Evolutionary conservation across 1,140 invertebrate species (phyloP).

Genomic region (Hermetia illucens): DNA sequence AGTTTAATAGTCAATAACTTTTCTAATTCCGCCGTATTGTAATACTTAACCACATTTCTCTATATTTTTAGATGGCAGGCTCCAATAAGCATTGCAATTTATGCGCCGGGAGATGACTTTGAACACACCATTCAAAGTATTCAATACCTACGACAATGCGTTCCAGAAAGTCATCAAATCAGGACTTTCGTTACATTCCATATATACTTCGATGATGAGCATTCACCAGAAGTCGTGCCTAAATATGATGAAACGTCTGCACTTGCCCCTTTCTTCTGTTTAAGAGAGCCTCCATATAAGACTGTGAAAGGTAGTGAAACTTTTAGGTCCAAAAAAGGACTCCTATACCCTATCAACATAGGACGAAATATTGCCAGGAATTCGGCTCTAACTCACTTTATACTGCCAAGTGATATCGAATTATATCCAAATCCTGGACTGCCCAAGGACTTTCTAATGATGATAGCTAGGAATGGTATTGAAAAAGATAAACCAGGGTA

Average conservation of each 20-base stretch:
- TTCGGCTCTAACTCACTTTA: constrained; percentile 62
- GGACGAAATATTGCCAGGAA: constrained; percentile 71
- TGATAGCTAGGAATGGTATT: constrained; percentile 53
- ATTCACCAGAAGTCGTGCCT: constrained; percentile 60
- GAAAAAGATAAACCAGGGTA: constrained; percentile 20
- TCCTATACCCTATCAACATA: constrained; percentile 78
- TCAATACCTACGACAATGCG: constrained; percentile 49
- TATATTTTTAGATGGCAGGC: constrained; percentile 37
- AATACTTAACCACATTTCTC: too few relatives aligned
- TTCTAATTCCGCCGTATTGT: too few relatives aligned
- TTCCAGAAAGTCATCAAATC: constrained; percentile 43
- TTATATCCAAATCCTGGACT: constrained; percentile 67
- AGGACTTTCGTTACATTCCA: constrained; percentile 69
- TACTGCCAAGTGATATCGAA: constrained; percentile 78
- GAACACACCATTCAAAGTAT: constrained; percentile 46
- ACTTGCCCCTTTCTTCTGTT: too few relatives aligned
- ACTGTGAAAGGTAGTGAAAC: constrained; percentile 41
- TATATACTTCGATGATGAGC: constrained; percentile 65
- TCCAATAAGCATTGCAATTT: constrained; percentile 60
- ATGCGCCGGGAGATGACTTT: constrained; percentile 57
- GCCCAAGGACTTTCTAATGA: constrained; percentile 57
- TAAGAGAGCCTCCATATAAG: constrained; percentile 48
- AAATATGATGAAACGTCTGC: constrained; percentile 31
- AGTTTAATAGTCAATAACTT: too few relatives aligned
- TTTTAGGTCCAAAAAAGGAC: constrained; percentile 59